Evolutionary conservation across 2,888 invertebrate species (phyloP).

Genomic region (Tuberolachnus salignus): DNA sequence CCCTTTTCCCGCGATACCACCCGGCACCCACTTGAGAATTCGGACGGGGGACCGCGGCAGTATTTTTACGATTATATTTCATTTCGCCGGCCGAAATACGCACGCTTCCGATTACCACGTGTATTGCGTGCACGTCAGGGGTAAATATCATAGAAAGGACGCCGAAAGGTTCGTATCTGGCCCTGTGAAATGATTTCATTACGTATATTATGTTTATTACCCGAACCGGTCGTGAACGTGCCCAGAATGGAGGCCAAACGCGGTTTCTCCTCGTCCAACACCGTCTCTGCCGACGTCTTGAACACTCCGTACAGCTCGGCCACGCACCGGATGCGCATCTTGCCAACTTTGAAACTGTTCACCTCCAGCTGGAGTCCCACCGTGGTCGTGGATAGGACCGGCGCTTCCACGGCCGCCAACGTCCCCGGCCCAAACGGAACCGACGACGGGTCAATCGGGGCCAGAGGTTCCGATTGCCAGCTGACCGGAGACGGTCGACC

Average conservation of each 20-base stretch:
- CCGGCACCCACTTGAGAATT: background rate
- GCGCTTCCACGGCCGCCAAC: background rate
- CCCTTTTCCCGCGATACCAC: background rate
- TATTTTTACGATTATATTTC: background rate
- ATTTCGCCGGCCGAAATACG: background rate
- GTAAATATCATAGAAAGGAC: too few relatives aligned
- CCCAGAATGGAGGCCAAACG: constrained; percentile 77
- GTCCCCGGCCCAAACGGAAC: too few relatives aligned
- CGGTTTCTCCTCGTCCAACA: constrained; percentile 76
- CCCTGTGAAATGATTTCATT: too few relatives aligned
- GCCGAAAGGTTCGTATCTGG: background rate
- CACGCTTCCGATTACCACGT: background rate
- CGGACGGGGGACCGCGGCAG: too few relatives aligned
- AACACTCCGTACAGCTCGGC: constrained; percentile 74
- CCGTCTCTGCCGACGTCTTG: constrained; percentile 69
- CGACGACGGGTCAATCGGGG: too few relatives aligned
- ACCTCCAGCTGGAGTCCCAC: constrained; percentile 72
- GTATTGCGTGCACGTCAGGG: too few relatives aligned
- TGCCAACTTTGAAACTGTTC: constrained; percentile 71
- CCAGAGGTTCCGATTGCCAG: too few relatives aligned
- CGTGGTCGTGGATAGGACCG: constrained; percentile 60
- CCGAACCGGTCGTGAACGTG: constrained; percentile 60
- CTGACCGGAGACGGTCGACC: constrained; percentile 54
- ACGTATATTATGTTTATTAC: constrained; percentile 7
- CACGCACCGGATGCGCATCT: constrained; percentile 71